Conservation (phyloP, 1,140 invertebrate species). For the Venturia canescens region DNA sequence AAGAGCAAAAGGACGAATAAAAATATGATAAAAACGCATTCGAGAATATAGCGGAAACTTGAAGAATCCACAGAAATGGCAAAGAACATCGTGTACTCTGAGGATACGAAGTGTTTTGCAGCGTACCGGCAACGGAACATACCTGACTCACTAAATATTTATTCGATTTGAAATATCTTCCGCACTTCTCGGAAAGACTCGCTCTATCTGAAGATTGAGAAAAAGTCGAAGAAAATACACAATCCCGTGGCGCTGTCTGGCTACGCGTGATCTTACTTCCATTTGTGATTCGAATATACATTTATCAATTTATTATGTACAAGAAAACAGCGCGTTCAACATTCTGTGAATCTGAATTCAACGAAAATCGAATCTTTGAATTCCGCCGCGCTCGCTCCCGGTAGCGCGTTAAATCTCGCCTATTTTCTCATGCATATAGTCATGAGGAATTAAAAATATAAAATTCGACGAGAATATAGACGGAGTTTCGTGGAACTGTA, state of each 20-base stretch:
- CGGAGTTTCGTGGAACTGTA: no score
- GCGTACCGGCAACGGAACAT: neutral
- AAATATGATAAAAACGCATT: no score
- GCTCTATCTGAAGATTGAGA: neutral
- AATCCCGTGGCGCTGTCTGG: no score
- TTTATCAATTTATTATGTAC: neutral
- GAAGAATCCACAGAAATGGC: neutral
- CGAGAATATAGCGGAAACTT: no score
- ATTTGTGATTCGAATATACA: constrained; percentile 2
- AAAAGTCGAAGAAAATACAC: neutral
- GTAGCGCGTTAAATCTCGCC: neutral
- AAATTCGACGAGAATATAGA: neutral
- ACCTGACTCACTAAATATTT: constrained; percentile 20
- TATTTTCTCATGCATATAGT: constrained; percentile 7
- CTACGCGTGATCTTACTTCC: neutral
- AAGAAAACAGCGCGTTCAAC: neutral
- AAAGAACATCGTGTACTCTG: neutral
- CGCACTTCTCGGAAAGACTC: neutral
- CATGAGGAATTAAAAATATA: constrained; percentile 4
- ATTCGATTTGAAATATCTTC: constrained; percentile 19
- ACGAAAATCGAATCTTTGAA: neutral
- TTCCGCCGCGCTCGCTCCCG: neutral
- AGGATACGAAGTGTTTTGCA: neutral
- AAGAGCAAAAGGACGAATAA: no score
- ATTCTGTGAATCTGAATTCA: neutral